Evolutionary conservation across 2,888 invertebrate genomes (phyloP).

Genomic region (Gibbula magus): DNA sequence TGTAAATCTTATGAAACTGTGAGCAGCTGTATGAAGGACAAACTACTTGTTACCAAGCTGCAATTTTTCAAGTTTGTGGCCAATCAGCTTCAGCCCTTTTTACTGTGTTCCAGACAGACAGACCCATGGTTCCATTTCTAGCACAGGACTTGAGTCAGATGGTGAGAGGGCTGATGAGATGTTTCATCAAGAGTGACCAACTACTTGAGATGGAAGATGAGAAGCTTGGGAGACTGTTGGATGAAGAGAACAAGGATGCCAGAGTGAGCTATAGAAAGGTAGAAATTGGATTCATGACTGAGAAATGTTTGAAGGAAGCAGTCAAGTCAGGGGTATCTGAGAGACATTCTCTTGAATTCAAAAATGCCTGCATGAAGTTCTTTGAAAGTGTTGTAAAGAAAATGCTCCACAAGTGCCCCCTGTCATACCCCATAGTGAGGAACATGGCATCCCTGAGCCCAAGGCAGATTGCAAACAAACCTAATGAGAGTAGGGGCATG

Average conservation of each 20-base stretch:
- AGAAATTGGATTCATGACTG: constrained; percentile 32
- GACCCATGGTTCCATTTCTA: constrained; percentile 39
- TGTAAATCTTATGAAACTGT: constrained; percentile 32
- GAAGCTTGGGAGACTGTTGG: neutral
- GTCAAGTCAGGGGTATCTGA: constrained; percentile 26
- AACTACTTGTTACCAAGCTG: constrained; percentile 34
- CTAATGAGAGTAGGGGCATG: no score
- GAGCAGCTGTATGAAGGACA: neutral
- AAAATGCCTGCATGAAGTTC: constrained; percentile 25
- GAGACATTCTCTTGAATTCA: constrained; percentile 30
- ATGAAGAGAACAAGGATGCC: neutral
- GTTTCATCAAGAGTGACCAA: neutral
- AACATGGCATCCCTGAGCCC: constrained; percentile 30
- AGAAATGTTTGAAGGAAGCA: constrained; percentile 24
- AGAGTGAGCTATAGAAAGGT: constrained; percentile 16
- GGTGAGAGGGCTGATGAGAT: constrained; percentile 33
- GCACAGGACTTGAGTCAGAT: constrained; percentile 22
- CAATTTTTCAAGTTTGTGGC: constrained; percentile 39
- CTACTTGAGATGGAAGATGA: constrained; percentile 14
- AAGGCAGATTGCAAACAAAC: constrained; percentile 11
- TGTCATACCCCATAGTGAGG: constrained; percentile 27
- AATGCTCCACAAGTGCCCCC: constrained; percentile 27
- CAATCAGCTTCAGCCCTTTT: constrained; percentile 35
- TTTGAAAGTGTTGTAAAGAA: constrained; percentile 16
- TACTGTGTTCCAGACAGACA: constrained; percentile 34